Percentiles rank a stretch among this genome's conserved stretches.
phyloP scores from a whole-genome alignment of 2,888 invertebrate genomes.

The Sicus ferrugineus region DNA sequence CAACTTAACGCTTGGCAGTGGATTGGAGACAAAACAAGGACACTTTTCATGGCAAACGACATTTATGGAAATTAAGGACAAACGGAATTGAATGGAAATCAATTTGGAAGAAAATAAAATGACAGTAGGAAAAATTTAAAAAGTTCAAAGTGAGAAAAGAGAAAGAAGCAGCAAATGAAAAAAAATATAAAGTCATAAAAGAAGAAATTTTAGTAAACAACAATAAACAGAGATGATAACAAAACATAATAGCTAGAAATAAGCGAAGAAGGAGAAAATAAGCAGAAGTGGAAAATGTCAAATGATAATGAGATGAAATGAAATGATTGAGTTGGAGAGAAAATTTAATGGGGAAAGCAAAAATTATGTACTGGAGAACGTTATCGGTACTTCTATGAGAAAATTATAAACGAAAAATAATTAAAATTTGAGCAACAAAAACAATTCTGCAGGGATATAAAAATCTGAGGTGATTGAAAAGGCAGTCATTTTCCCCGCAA shows the following conservation, averaged over 20 bases:
- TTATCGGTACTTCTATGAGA: no score
- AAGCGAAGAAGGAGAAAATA: not conserved
- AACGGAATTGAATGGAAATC: not conserved
- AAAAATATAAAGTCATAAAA: not conserved
- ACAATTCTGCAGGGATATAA: not conserved
- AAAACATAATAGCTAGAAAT: not conserved
- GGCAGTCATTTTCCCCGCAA: not conserved
- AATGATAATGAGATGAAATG: no score
- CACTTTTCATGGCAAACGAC: not conserved
- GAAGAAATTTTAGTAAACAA: not conserved
- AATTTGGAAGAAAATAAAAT: not conserved
- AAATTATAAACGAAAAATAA: not conserved
- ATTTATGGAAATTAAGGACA: constrained; percentile 1
- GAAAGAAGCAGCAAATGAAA: not conserved
- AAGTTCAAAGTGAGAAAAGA: not conserved
- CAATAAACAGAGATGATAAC: not conserved
- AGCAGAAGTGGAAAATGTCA: not conserved
- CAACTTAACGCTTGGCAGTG: not conserved
- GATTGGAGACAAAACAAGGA: not conserved
- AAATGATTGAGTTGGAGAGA: not conserved
- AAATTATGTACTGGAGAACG: not conserved
- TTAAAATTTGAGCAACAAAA: no score
- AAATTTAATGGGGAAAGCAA: not conserved
- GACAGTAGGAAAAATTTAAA: not conserved
- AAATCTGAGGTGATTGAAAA: not conserved